A percentile compares a stretch with the other conserved stretches of the same genome.
Evolutionary conservation across 2,888 invertebrate species (phyloP).

Genomic region (Anoplius nigerrimus): DNA sequence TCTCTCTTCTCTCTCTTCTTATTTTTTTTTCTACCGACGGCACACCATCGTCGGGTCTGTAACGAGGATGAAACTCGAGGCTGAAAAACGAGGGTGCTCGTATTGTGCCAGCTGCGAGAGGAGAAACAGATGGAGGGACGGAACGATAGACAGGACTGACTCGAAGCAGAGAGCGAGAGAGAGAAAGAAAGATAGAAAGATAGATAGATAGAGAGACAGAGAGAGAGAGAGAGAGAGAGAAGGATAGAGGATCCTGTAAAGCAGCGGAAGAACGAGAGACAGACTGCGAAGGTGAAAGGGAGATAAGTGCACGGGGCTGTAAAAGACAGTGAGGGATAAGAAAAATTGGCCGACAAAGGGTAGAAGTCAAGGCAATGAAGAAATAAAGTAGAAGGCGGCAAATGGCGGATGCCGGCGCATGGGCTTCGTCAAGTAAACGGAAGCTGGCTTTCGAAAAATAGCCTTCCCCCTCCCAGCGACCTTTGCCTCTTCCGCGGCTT

Average conservation of each 20-base stretch:
- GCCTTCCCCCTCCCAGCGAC: too few relatives aligned
- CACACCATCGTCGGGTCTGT: conserved; percentile 18
- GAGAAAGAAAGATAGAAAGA: background rate
- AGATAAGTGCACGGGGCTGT: conserved; percentile 3
- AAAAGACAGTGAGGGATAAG: conserved; percentile 13
- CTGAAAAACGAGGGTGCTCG: conserved; percentile 21
- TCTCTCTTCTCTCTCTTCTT: background rate
- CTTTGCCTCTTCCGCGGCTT: too few relatives aligned
- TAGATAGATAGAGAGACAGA: background rate
- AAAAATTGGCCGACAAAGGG: conserved; percentile 11
- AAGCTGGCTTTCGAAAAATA: background rate
- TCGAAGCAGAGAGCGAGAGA: conserved; percentile 1
- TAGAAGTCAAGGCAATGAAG: conserved; percentile 14
- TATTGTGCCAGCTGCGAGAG: conserved; percentile 19
- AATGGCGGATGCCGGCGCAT: background rate
- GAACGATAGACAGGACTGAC: conserved; percentile 19
- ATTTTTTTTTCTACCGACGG: conserved; percentile 12
- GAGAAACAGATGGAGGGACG: conserved; percentile 23
- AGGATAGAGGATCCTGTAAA: conserved; percentile 7
- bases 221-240: background rate
- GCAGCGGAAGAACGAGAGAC: conserved; percentile 1
- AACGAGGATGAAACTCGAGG: conserved; percentile 26
- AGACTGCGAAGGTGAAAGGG: conserved; percentile 3
- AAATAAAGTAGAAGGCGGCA: conserved; percentile 1
- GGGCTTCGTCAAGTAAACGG: background rate